A percentile compares a stretch with the other conserved stretches of the same genome.
Evolutionary conservation across 2,113 vertebrate species (phyloP).

Genomic region (Taxidea taxus): DNA sequence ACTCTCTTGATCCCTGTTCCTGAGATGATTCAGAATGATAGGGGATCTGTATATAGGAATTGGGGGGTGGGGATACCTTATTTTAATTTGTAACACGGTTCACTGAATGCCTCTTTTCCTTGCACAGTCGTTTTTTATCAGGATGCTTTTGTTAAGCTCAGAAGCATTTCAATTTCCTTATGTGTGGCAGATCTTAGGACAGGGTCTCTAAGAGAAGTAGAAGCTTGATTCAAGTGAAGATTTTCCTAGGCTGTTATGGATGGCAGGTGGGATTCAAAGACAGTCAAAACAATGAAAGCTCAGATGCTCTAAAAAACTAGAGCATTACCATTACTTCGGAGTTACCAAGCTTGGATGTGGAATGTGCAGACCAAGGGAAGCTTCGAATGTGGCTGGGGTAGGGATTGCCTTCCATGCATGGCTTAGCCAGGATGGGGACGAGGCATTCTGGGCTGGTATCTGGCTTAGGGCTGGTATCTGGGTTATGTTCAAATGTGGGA

Average conservation of each 20-base stretch:
- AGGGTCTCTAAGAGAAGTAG: neutral
- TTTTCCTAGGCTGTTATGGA: neutral
- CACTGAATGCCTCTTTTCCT: neutral
- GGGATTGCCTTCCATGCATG: neutral
- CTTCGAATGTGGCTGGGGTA: neutral
- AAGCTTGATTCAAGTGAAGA: neutral
- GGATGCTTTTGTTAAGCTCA: constrained; percentile 11
- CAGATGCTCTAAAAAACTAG: neutral
- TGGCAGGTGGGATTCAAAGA: neutral
- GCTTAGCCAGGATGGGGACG: neutral
- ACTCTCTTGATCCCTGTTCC: constrained; percentile 4
- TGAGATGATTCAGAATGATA: neutral
- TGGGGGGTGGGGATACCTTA: neutral
- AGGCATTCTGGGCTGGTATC: neutral
- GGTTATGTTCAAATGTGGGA: neutral
- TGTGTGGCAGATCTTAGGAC: neutral
- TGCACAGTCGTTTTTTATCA: neutral
- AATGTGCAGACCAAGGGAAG: neutral
- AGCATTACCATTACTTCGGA: neutral
- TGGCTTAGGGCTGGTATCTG: neutral
- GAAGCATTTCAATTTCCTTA: neutral
- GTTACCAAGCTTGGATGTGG: neutral
- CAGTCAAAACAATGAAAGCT: neutral
- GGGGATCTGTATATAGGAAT: neutral
- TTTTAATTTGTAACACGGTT: neutral